Percentiles rank a stretch among this genome's conserved stretches.
phyloP scores from a whole-genome alignment of 2,888 invertebrate species.

The Tipula unca region DNA sequence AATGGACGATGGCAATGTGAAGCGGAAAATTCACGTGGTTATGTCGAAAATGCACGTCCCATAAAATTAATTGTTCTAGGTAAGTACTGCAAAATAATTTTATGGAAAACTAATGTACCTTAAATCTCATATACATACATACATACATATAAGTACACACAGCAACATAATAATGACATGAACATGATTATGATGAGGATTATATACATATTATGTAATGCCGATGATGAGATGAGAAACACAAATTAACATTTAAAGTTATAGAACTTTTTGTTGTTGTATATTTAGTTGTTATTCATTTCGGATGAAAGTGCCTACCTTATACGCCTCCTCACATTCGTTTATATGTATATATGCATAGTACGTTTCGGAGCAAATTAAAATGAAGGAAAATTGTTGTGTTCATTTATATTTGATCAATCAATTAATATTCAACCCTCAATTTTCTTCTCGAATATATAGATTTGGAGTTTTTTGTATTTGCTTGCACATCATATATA shows the following conservation, averaged over 20 bases:
- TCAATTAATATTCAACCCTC: slow-evolving; percentile 20
- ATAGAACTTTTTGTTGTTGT: no score
- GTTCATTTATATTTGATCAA: slow-evolving; percentile 15
- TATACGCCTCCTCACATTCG: background rate
- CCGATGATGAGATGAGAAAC: background rate
- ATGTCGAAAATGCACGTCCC: slow-evolving; percentile 54
- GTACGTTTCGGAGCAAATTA: background rate
- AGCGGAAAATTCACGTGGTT: slow-evolving; percentile 53
- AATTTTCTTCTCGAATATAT: slow-evolving; percentile 8
- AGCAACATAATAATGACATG: background rate
- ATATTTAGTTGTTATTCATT: background rate
- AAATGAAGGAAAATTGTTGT: background rate
- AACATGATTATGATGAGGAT: background rate
- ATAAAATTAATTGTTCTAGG: slow-evolving; percentile 57
- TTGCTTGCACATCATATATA: background rate
- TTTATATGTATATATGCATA: background rate
- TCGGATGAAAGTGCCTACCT: background rate
- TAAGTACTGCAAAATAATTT: slow-evolving; percentile 36
- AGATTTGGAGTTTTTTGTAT: background rate
- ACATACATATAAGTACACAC: background rate
- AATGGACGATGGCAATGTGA: slow-evolving; percentile 68
- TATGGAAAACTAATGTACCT: background rate
- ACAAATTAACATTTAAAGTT: background rate
- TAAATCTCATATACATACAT: background rate
- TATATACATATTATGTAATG: background rate